Evolutionary conservation across 2,113 vertebrate species (phyloP), one percentile per base, ranked within the genome.

Genomic region (Labeo catla): DNA sequence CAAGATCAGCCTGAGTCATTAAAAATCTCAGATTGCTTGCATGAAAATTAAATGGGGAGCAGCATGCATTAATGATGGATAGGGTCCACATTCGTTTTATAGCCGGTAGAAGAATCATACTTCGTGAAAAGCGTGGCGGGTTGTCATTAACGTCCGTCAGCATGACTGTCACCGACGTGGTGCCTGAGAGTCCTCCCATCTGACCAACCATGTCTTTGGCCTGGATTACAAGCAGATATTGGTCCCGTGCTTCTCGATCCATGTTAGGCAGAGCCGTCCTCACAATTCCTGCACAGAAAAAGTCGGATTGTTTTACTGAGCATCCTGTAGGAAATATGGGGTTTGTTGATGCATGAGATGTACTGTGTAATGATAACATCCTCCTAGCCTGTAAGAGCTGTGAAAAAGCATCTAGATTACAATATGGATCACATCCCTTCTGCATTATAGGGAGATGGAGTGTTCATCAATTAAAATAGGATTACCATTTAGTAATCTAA

Each of bases 141-240:
- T 97, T 97, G 88, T 97, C 96, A 0, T 97, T 97, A 50, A 97
- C 96, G 63, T 97, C 96, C 9, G 94, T 96, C 81, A 97, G 94
- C 19, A 94, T 97, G 85, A 97, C 96, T 0, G 96, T 97, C 82
- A 97, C 96, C 0, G 96, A 95, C 0, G 96, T 96, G 5, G 96
- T 97, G 52, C 96, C 96, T 2, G 96, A 97, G 21, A 97, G 93
- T 63, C 96, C 96, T 39, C 96, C 96, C 84, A 97, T 97, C 93
- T 97, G 96, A 50, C 96, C 96, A 90, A 96, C 96, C 96, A 97
- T 97, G 92, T 97, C 96, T 87, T 97, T 97, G 87, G 96, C 96
- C 90, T 97, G 96, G 91, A 97, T 97, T 86, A 97, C 96, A 87
- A 97, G 91, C 43, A 97, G 92, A 90, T 97, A 97, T 87, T 96